phyloP scores from a whole-genome alignment of 2,113 vertebrate genomes.

The Brachionichthys hirsutus region DNA sequence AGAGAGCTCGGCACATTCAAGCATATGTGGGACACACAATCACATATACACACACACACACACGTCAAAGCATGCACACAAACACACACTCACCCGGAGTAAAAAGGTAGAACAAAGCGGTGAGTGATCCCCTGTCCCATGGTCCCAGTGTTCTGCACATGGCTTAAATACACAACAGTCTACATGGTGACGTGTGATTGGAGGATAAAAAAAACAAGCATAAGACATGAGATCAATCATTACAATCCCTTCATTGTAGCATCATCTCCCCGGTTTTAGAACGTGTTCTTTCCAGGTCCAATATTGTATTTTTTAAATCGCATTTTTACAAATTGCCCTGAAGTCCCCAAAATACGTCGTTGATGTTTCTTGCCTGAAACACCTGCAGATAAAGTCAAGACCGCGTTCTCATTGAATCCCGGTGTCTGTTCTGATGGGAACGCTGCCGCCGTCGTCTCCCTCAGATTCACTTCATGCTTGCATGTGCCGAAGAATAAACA shows the following conservation, averaged over 20 bases:
- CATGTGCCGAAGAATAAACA: slow-evolving; percentile 11
- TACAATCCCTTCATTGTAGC: slow-evolving; percentile 17
- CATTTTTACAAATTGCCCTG: too few species aligned
- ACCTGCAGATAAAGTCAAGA: background rate
- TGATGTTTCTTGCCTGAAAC: too few species aligned
- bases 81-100: slow-evolving; percentile 24
- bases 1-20: background rate
- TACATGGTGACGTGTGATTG: slow-evolving; percentile 33
- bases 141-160: slow-evolving; percentile 25
- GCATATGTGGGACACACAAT: background rate
- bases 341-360: too few species aligned
- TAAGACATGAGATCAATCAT: slow-evolving; percentile 37
- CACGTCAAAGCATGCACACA: background rate
- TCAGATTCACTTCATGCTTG: slow-evolving; percentile 21
- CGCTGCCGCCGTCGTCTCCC: slow-evolving; percentile 1
- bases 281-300: slow-evolving; percentile 4
- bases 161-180: slow-evolving; percentile 5
- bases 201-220: slow-evolving; percentile 30
- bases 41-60: slow-evolving; percentile 7
- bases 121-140: slow-evolving; percentile 53
- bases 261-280: background rate
- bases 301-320: too few species aligned
- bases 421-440: slow-evolving; percentile 1
- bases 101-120: slow-evolving; percentile 52
- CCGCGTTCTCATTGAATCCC: slow-evolving; percentile 4